phyloP scores from a whole-genome alignment of 2,888 invertebrate genomes.

The Neoaliturus tenellus region DNA sequence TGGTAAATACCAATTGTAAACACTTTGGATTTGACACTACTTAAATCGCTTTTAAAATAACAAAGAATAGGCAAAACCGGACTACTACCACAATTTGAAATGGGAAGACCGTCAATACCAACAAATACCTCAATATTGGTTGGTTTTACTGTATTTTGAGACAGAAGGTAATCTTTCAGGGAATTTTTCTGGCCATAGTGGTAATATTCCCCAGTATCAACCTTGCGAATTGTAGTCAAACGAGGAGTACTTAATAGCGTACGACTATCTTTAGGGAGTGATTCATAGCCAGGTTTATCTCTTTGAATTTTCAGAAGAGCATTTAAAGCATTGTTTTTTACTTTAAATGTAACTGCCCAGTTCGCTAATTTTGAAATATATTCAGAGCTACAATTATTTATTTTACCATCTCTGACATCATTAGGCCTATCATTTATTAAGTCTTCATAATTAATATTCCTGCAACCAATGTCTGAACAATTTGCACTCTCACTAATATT shows the following conservation, averaged over 20 bases:
- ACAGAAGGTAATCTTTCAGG: not conserved
- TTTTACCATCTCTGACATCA: no score
- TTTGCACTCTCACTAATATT: no score
- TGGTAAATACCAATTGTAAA: slow-evolving; percentile 3
- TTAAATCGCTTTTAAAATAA: not conserved
- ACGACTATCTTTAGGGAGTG: not conserved
- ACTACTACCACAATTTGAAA: not conserved
- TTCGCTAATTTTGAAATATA: not conserved
- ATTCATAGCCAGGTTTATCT: not conserved
- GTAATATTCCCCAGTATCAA: slow-evolving; percentile 1
- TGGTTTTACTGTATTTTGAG: not conserved
- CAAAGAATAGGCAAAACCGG: not conserved
- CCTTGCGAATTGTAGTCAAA: not conserved
- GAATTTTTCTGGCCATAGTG: not conserved
- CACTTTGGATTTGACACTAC: not conserved
- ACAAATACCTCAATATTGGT: not conserved
- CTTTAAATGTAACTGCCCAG: not conserved
- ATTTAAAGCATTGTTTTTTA: not conserved
- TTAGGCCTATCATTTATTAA: no score
- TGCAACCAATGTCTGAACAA: no score
- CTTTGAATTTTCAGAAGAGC: not conserved
- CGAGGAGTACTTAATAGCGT: not conserved
- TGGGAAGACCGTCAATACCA: slow-evolving; percentile 2
- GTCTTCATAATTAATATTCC: no score
- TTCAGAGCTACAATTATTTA: not conserved